Evolutionary conservation across 2,797 vertebrate genomes (phyloP).

Genomic region (Anas capensis): DNA sequence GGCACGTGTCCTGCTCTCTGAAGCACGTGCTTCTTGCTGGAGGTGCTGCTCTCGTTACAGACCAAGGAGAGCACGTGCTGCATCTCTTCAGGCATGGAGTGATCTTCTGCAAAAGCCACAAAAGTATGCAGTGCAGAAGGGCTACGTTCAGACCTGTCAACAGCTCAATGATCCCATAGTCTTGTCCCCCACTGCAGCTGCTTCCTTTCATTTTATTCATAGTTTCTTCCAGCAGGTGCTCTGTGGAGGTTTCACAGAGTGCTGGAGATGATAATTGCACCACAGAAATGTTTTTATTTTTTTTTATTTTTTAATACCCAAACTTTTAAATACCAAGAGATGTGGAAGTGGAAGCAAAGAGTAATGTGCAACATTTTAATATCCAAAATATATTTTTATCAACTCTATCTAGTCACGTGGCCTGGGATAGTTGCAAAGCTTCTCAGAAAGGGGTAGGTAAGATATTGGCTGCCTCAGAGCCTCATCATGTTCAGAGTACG

Average conservation of each 20-base stretch:
- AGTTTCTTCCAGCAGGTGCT: neutral
- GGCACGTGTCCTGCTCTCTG: rapidly evolving
- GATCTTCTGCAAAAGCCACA: neutral
- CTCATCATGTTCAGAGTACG: rapidly evolving
- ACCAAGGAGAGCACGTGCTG: rapidly evolving
- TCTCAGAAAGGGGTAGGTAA: neutral
- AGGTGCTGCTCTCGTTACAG: neutral
- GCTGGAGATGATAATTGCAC: neutral
- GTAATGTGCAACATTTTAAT: neutral
- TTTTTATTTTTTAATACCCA: neutral
- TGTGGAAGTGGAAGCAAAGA: neutral
- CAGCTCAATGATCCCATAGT: neutral
- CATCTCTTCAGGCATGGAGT: neutral
- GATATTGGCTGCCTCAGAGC: neutral
- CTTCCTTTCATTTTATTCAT: neutral
- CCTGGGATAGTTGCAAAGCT: neutral
- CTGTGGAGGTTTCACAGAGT: neutral
- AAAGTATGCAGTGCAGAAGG: neutral
- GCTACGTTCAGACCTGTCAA: neutral
- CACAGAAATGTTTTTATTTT: neutral
- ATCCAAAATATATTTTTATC: neutral
- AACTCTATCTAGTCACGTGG: rapidly evolving
- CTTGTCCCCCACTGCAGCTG: rapidly evolving
- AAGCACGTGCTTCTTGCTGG: rapidly evolving
- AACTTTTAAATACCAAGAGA: neutral